These are phyloP conservation scores for Bombyx huttoni DNA, from an alignment of 2,888 invertebrate genomes.

Conservation along the genomic window DNA sequence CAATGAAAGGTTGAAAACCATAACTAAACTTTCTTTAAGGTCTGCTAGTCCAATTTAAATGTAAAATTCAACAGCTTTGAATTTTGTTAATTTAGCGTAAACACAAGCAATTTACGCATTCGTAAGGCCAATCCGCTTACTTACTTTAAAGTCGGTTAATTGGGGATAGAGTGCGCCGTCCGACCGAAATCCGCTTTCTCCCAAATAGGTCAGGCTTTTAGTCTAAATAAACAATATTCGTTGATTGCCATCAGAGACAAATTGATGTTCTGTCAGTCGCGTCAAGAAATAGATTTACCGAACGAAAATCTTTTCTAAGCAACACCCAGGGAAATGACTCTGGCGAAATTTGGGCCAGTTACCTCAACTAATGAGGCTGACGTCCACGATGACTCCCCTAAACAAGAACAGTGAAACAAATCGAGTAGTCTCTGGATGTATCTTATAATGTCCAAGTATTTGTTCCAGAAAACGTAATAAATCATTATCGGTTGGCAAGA, in stretches of 20 bases:
- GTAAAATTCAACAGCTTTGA: background rate
- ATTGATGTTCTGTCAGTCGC: conserved; percentile 12
- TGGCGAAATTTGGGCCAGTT: conserved; percentile 55
- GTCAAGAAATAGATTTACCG: conserved; percentile 19
- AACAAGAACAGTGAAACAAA: conserved; percentile 31
- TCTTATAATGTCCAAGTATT: background rate
- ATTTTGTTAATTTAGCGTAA: background rate
- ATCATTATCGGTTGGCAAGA: no score
- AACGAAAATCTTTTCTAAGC: conserved; percentile 37
- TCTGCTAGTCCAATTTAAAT: background rate
- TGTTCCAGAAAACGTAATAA: background rate
- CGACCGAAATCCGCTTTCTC: conserved; percentile 7
- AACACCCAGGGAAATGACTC: conserved; percentile 52
- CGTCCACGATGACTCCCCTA: conserved; percentile 55
- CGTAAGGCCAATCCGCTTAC: conserved; percentile 8
- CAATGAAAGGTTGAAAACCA: background rate
- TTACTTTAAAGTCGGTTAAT: conserved; percentile 10
- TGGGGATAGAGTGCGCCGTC: conserved; percentile 7
- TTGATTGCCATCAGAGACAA: conserved; percentile 2
- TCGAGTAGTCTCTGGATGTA: conserved; percentile 19
- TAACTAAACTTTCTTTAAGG: background rate
- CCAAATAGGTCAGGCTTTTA: conserved; percentile 8
- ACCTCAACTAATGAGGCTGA: conserved; percentile 66
- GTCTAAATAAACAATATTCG: conserved; percentile 1
- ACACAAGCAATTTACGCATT: conserved; percentile 1